Evolutionary conservation across 2,113 vertebrate species (phyloP), one percentile per base, ranked within the genome.

Genomic region (Cochlearius cochlearius): DNA sequence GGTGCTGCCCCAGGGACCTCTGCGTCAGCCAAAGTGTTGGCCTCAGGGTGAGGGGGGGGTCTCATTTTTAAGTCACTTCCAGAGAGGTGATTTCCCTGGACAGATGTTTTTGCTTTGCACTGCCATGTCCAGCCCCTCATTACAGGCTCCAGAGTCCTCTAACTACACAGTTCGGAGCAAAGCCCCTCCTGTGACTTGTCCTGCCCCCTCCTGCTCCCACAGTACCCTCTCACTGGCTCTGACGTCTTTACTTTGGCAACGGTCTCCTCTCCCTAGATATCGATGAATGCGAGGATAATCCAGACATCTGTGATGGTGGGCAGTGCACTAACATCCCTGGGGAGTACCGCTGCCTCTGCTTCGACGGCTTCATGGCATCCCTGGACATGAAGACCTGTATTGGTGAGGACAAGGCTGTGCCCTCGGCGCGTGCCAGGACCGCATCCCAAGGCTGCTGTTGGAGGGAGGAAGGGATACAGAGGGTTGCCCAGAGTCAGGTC

Each of bases 261-360:
- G n/a, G 22, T 59, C 7, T 60, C 17, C 59, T 68, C 68, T 15
- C 26, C 49, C 41, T 75, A 97, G 97, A 98, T 60, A 96, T 98
- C 5, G 94, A 98, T 9, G 98, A 98, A 32, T 98, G 98, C 62
- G 99, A 99, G 90, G 99, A 99, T 59, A 99, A 97, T 27, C 99
- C 99, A 0, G 98, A 99, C 38, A 98, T 99, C 97, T 99, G 99
- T 39, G 98, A 99, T 0, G 98, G 98, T 4, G 99, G 99, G 41
- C 99, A 99, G 97, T 99, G 99, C 82, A 99, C 98, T 41, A 99
- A 99, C 95, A 98, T 99, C 86, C 99, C 98, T 0, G 99, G 99
- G 7, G 99, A 99, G 85, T 99, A 99, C 84, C 98, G 98, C 64
- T 99, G 99, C 94, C 98, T 99, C 72, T 99, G 99, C 96, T 99